Evolutionary conservation across 2,113 vertebrate species (phyloP).

Genomic region (Prunella himalayana): DNA sequence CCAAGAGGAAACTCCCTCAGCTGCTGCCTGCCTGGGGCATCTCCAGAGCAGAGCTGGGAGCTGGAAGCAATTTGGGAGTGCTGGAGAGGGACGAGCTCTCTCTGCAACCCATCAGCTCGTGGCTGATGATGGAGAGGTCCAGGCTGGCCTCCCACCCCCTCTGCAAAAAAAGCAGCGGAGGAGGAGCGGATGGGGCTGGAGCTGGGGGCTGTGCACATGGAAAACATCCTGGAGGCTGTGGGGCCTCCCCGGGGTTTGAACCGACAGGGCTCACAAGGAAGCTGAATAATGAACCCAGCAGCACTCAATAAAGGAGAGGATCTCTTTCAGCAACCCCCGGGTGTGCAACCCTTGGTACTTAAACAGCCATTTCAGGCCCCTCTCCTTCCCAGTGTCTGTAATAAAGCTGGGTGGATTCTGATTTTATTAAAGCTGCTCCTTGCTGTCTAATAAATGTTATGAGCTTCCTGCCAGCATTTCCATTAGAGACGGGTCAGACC

Average conservation of each 20-base stretch:
- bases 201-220: neutral
- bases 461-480: slow-evolving; percentile 52
- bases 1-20: neutral
- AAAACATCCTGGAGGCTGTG: neutral
- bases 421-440: slow-evolving; percentile 48
- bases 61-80: neutral
- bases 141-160: neutral
- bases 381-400: neutral
- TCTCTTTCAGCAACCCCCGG: neutral
- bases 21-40: neutral
- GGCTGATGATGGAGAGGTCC: neutral
- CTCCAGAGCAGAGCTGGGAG: neutral
- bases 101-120: neutral
- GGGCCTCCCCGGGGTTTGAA: neutral
- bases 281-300: slow-evolving; percentile 14
- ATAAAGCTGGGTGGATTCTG: neutral
- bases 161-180: neutral
- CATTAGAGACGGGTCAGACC: slow-evolving; percentile 36
- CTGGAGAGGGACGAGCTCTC: neutral
- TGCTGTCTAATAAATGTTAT: slow-evolving; percentile 40
- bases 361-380: slow-evolving; percentile 6
- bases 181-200: neutral
- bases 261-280: neutral
- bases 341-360: neutral
- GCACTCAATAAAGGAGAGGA: slow-evolving; percentile 24